Evolutionary conservation across 1,140 invertebrate species (phyloP), one percentile per base, ranked within the genome.

Genomic region (Drosophila mauritiana): DNA sequence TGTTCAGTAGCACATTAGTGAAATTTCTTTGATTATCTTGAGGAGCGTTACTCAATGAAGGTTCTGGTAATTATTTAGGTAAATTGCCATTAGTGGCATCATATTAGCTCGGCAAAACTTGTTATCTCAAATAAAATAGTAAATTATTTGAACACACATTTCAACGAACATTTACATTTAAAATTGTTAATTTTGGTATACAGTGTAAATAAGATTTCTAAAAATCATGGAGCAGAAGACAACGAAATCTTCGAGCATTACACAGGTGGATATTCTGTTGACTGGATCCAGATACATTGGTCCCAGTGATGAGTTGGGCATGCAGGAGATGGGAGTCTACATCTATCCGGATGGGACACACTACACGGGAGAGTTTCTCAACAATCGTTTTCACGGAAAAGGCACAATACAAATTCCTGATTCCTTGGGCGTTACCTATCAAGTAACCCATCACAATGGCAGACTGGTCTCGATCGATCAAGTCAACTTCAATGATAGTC

Each of bases 291-390:
- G 43, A 12, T 89, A 67, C 17, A 6, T 13, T n/a, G 84, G 84
- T 5, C 4, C 0, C 0, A 17, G 4, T 7, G 11, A 84, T 34
- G 42, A 59, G 0, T 13, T 67, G 15, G 83, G 82, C 25, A 88
- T 91, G 88, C 88, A 91, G 45, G 52, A 51, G 0, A 51, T 51
- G n/a, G 88, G 88, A 1, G 40, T 52, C 1, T 91, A 91, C 22
- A 10, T 20, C 0, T 91, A 55, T 65, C 82, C 88, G 0, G 80
- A 91, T 70, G 83, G 69, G 0, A 73, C 80, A 1, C 53, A 46
- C 10, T 91, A 91, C 13, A 20, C 48, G 22, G 88, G 88, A 0
- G 12, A 67, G 0, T 91, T 91, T 22, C 36, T 20, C 0, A 65
- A 81, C 25, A 70, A 68, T 56, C 63, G 59, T 4, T 91, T 90